Conservation (phyloP, 1,140 invertebrate species). For the Drosophila biarmipes region DNA sequence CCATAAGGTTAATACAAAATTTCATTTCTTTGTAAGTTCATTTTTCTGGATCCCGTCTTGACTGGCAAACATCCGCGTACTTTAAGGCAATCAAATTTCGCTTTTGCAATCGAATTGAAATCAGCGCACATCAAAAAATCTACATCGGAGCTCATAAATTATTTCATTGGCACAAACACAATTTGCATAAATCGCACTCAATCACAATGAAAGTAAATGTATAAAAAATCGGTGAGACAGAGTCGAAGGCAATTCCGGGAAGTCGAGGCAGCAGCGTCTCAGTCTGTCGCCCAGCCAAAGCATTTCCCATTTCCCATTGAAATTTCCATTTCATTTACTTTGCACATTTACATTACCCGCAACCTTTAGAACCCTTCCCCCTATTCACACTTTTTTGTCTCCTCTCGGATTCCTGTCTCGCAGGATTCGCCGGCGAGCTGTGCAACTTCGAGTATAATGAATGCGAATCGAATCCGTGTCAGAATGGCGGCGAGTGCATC, state of each 20-base stretch:
- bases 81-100: slow-evolving; percentile 42
- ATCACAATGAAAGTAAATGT: slow-evolving; percentile 64
- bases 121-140: slow-evolving; percentile 51
- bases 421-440: slow-evolving; percentile 89
- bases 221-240: slow-evolving; percentile 31
- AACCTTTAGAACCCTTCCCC: slow-evolving; percentile 12
- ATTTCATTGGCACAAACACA: slow-evolving; percentile 77
- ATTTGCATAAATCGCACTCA: slow-evolving; percentile 76
- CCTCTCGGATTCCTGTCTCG: slow-evolving; percentile 4
- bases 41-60: too few species aligned
- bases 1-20: too few species aligned
- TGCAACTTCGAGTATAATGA: slow-evolving; percentile 94
- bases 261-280: slow-evolving; percentile 15
- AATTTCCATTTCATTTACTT: slow-evolving; percentile 82
- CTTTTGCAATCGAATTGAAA: slow-evolving; percentile 35
- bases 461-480: slow-evolving; percentile 95
- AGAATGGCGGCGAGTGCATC: slow-evolving; percentile 92
- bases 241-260: slow-evolving; percentile 33
- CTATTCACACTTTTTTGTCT: neutral
- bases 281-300: slow-evolving; percentile 17
- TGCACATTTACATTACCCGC: slow-evolving; percentile 72
- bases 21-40: too few species aligned
- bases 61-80: neutral
- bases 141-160: slow-evolving; percentile 70
- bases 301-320: slow-evolving; percentile 48